Percentiles rank a stretch among this genome's conserved stretches.
These are phyloP conservation scores for Calameuta pallipes DNA, from an alignment of 2,888 invertebrate genomes.

Conservation along the genomic window DNA sequence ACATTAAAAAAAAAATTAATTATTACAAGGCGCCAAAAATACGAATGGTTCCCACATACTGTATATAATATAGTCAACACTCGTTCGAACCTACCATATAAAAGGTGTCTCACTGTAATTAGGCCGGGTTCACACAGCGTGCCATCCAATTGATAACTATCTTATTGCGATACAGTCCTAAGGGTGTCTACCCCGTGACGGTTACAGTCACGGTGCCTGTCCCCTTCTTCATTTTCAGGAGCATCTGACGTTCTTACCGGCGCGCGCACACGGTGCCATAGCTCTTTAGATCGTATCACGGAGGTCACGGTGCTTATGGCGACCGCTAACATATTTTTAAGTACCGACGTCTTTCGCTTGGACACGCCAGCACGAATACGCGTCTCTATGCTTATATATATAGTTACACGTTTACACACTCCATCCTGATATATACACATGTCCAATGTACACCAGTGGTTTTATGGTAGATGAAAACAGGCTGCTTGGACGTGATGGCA, in stretches of 20 bases:
- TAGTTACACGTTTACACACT: conserved; percentile 21
- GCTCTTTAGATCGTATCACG: conserved; percentile 61
- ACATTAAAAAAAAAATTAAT: not conserved
- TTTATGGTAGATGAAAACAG: conserved; percentile 43
- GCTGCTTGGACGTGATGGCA: conserved; percentile 48
- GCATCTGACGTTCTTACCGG: conserved; percentile 54
- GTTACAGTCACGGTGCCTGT: conserved; percentile 54
- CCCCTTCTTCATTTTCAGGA: conserved; percentile 19
- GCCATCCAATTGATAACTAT: not conserved
- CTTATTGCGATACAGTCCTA: not conserved
- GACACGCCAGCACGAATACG: conserved; percentile 11
- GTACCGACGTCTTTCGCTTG: conserved; percentile 39
- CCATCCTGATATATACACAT: conserved; percentile 30
- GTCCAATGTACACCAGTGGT: conserved; percentile 32
- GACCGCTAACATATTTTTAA: conserved; percentile 64
- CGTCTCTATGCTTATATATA: conserved; percentile 2
- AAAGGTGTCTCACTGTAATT: conserved; percentile 4
- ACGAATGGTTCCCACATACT: too few species aligned
- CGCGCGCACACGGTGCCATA: conserved; percentile 31
- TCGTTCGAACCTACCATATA: conserved; percentile 4
- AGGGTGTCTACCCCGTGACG: conserved; percentile 41
- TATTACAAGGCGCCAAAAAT: too few species aligned
- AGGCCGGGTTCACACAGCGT: not conserved
- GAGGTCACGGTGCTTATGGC: conserved; percentile 65
- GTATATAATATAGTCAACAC: not conserved